Evolutionary conservation across 2,113 vertebrate genomes (phyloP).

Genomic region (Brachyhypopomus occidentalis): DNA sequence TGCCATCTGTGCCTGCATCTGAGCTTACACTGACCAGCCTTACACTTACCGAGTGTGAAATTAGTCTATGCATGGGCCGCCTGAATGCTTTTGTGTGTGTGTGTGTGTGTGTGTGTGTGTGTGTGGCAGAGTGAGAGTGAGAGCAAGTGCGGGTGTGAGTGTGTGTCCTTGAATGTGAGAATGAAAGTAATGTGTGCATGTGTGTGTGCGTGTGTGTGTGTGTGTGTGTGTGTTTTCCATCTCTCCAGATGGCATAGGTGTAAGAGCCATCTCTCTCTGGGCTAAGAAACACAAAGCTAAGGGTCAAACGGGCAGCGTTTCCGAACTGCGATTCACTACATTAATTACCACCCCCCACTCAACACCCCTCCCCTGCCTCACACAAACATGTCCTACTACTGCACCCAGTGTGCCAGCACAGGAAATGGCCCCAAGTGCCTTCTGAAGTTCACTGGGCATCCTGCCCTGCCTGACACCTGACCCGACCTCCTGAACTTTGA

Average conservation of each 20-base stretch:
- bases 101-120: slow-evolving; percentile 34
- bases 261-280: slow-evolving; percentile 40
- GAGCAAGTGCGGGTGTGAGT: slow-evolving; percentile 32
- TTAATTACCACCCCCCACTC: slow-evolving; percentile 43
- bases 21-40: slow-evolving; percentile 57
- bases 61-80: slow-evolving; percentile 61
- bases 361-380: slow-evolving; percentile 36
- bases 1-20: slow-evolving; percentile 61
- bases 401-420: slow-evolving; percentile 34
- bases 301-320: slow-evolving; percentile 43
- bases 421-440: slow-evolving; percentile 56
- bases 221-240: slow-evolving; percentile 39
- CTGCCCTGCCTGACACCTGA: slow-evolving; percentile 43
- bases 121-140: slow-evolving; percentile 16
- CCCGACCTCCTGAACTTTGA: slow-evolving; percentile 52
- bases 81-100: slow-evolving; percentile 35
- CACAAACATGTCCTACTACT: slow-evolving; percentile 31
- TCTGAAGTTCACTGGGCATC: slow-evolving; percentile 64
- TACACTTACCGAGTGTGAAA: slow-evolving; percentile 67
- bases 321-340: slow-evolving; percentile 51
- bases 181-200: slow-evolving; percentile 21
- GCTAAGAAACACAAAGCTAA: slow-evolving; percentile 39
- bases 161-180: slow-evolving; percentile 47
- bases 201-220: slow-evolving; percentile 37
- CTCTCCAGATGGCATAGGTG: slow-evolving; percentile 59